Evolutionary conservation across 2,888 invertebrate species (phyloP).

Genomic region (Netelia fuscicornis): DNA sequence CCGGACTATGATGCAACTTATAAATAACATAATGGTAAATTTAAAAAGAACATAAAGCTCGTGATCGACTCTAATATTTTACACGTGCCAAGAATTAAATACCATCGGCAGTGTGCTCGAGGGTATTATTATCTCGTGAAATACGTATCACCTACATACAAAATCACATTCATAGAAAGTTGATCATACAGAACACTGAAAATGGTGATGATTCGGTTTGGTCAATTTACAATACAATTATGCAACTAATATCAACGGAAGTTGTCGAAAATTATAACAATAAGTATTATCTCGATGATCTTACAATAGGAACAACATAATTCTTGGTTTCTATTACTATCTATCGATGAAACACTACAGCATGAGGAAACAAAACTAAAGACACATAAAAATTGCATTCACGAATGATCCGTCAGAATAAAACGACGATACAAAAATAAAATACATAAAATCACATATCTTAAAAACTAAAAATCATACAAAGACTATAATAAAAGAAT

Average conservation of each 20-base stretch:
- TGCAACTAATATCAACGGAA: conserved; percentile 2
- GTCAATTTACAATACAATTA: background rate
- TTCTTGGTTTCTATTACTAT: background rate
- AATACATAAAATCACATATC: conserved; percentile 34
- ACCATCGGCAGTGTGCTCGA: conserved; percentile 30
- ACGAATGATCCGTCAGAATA: conserved; percentile 67
- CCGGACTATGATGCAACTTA: background rate
- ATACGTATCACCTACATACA: conserved; percentile 57
- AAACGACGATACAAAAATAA: conserved; percentile 70
- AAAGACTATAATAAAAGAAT: background rate
- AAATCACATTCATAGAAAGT: conserved; percentile 59
- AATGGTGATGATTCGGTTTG: conserved; percentile 74
- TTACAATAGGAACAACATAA: conserved; percentile 56
- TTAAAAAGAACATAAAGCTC: conserved; percentile 37
- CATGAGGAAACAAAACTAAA: background rate
- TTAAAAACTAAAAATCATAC: conserved; percentile 28
- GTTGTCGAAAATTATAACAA: conserved; percentile 29
- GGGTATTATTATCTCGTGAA: conserved; percentile 71
- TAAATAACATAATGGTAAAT: background rate
- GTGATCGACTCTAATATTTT: conserved; percentile 71
- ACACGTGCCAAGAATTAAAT: conserved; percentile 78
- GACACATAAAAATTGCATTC: conserved; percentile 61
- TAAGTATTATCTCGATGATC: conserved; percentile 24
- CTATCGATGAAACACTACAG: background rate
- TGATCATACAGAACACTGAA: conserved; percentile 75